Conservation (phyloP, 2,797 vertebrate species). For the Anabacerthia variegaticeps region DNA sequence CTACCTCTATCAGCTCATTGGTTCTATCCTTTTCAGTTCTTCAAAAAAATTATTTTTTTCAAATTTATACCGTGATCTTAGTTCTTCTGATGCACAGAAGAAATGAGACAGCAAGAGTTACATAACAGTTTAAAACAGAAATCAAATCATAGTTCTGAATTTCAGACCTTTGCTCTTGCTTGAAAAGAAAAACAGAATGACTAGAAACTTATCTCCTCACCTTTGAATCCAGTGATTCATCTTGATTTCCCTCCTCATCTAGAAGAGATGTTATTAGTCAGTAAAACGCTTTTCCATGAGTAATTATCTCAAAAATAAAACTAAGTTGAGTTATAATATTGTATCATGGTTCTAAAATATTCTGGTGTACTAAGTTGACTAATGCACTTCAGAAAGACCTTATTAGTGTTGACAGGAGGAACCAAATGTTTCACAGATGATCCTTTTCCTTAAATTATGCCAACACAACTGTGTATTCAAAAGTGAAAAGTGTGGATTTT, state of each 20-base stretch:
- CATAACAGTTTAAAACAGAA: background rate
- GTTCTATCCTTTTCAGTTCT: background rate
- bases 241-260: slow-evolving; percentile 79
- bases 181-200: background rate
- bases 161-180: background rate
- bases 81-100: background rate
- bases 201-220: slow-evolving; percentile 58
- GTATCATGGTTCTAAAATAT: background rate
- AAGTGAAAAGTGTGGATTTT: background rate
- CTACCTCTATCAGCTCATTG: background rate
- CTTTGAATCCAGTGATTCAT: slow-evolving; percentile 81
- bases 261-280: slow-evolving; percentile 54
- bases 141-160: background rate
- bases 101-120: background rate
- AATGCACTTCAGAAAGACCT: background rate
- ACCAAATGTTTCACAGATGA: background rate
- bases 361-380: background rate
- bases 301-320: background rate
- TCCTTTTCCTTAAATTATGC: background rate
- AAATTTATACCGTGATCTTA: background rate
- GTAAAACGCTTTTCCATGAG: background rate
- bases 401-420: background rate
- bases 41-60: background rate
- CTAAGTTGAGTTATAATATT: background rate
- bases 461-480: background rate